phyloP scores from a whole-genome alignment of 2,113 vertebrate genomes.

The Zapornia atra region DNA sequence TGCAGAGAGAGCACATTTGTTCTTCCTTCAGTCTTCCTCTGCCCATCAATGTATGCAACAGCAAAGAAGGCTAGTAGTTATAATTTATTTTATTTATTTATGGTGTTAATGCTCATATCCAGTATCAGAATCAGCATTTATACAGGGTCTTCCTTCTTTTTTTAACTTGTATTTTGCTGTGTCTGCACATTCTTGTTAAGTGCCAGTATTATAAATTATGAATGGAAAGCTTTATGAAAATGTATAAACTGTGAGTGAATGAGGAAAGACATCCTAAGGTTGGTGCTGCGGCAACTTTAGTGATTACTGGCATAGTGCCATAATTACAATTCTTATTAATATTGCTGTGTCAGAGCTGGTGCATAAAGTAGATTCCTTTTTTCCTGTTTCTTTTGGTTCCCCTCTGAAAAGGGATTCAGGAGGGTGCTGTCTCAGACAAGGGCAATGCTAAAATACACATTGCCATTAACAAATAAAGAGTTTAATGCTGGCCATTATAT shows the following conservation, averaged over 20 bases:
- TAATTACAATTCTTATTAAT: not conserved
- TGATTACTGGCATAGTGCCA: not conserved
- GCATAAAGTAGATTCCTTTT: not conserved
- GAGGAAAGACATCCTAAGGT: not conserved
- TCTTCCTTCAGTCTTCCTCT: not conserved
- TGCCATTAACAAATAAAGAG: not conserved
- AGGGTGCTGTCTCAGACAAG: not conserved
- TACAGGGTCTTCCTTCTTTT: not conserved
- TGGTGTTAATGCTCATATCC: not conserved
- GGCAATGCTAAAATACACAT: not conserved
- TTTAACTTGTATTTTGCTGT: not conserved
- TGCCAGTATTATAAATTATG: not conserved
- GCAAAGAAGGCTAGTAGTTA: not conserved
- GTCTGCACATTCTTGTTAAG: not conserved
- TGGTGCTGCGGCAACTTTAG: not conserved
- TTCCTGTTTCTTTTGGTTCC: not conserved
- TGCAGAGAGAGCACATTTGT: not conserved
- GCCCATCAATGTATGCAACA: not conserved
- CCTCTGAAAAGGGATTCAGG: not conserved
- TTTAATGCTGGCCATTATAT: not conserved
- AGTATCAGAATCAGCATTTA: not conserved
- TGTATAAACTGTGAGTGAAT: not conserved
- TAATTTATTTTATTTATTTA: not conserved
- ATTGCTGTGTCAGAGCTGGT: not conserved
- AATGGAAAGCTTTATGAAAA: slow-evolving; percentile 15